phyloP scores from a whole-genome alignment of 2,888 invertebrate genomes.

The Xestia rhomboidea region DNA sequence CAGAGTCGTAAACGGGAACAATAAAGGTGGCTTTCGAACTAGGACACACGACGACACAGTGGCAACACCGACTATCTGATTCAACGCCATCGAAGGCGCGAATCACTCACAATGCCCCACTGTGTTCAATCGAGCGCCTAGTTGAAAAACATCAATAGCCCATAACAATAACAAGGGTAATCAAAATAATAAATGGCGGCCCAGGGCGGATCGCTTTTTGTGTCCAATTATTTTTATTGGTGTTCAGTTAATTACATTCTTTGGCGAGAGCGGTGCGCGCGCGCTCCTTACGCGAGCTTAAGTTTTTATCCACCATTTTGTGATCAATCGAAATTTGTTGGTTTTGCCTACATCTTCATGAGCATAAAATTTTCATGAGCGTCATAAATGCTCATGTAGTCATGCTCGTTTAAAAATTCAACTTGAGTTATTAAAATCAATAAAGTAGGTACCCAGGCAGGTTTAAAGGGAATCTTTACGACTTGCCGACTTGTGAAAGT shows the following conservation, averaged over 20 bases:
- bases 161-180: slow-evolving; percentile 87
- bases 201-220: slow-evolving; percentile 84
- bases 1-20: slow-evolving; percentile 77
- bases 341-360: slow-evolving; percentile 62
- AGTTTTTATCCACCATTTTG: slow-evolving; percentile 66
- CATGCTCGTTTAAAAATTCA: slow-evolving; percentile 32
- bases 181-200: slow-evolving; percentile 87
- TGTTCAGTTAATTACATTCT: slow-evolving; percentile 88
- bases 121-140: slow-evolving; percentile 64
- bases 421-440: slow-evolving; percentile 45
- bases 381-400: slow-evolving; percentile 41
- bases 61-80: slow-evolving; percentile 44
- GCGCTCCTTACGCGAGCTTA: slow-evolving; percentile 69
- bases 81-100: slow-evolving; percentile 15
- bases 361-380: slow-evolving; percentile 58
- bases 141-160: slow-evolving; percentile 73
- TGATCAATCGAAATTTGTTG: slow-evolving; percentile 64
- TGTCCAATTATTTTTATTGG: slow-evolving; percentile 89
- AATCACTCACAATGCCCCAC: slow-evolving; percentile 60
- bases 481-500: slow-evolving; percentile 9
- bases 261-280: slow-evolving; percentile 78
- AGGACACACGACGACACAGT: slow-evolving; percentile 60
- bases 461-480: slow-evolving; percentile 17
- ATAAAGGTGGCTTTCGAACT: slow-evolving; percentile 72
- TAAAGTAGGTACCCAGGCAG: slow-evolving; percentile 1